phyloP scores from a whole-genome alignment of 1,140 invertebrate genomes.

The Nebria ingens region DNA sequence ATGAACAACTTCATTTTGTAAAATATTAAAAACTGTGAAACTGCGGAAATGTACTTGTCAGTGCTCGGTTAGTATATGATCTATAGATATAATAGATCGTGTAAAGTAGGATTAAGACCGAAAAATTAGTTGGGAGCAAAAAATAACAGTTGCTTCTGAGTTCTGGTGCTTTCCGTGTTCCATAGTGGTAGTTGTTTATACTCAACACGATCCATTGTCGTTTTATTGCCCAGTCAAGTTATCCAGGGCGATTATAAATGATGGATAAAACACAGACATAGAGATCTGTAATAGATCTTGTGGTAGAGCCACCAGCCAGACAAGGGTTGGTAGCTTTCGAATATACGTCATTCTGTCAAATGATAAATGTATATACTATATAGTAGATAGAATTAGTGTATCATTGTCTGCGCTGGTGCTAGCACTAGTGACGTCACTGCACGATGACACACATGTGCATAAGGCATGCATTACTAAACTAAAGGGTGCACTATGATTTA shows the following conservation, averaged over 20 bases:
- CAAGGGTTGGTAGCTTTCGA: neutral
- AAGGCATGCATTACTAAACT: neutral
- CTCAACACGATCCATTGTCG: neutral
- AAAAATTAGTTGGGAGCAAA: neutral
- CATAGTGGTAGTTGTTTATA: too few species aligned
- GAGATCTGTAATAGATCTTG: neutral
- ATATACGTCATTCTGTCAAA: neutral
- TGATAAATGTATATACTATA: neutral
- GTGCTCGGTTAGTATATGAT: neutral
- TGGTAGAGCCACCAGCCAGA: neutral
- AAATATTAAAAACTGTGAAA: neutral
- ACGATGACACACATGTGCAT: neutral
- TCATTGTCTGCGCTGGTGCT: neutral
- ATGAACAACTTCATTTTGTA: too few species aligned
- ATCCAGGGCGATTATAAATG: neutral
- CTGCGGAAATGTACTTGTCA: neutral
- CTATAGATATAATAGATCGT: neutral
- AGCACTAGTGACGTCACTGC: neutral
- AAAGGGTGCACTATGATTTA: neutral
- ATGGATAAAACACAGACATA: neutral
- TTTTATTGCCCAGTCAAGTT: neutral
- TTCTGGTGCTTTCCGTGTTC: too few species aligned
- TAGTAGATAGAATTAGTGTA: neutral
- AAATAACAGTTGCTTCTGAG: too few species aligned
- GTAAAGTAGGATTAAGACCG: neutral